Conservation (phyloP, 2,797 vertebrate species). For the Apogon talboti region DNA sequence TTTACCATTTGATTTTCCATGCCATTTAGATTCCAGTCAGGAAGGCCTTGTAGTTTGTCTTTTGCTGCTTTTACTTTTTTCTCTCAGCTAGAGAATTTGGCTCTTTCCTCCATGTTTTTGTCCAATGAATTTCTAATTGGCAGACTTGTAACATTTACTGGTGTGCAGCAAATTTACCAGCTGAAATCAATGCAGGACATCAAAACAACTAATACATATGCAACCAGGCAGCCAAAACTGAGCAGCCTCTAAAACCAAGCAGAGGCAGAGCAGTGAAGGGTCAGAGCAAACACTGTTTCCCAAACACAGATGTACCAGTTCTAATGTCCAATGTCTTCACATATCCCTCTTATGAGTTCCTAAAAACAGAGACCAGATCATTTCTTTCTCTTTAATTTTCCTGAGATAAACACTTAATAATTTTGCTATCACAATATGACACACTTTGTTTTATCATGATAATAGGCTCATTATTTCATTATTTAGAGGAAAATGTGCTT, state of each 20-base stretch:
- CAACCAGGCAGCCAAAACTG: not conserved
- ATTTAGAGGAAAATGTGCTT: no score
- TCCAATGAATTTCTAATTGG: not conserved
- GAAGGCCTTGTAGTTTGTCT: not conserved
- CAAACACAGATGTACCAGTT: no score
- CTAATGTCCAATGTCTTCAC: no score
- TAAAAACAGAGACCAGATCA: no score
- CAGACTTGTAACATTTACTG: not conserved
- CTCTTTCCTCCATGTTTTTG: conserved; percentile 2
- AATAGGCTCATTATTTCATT: no score
- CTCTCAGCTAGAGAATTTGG: not conserved
- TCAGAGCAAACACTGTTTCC: not conserved
- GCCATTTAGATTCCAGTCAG: not conserved
- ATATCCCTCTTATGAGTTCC: no score
- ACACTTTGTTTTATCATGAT: no score
- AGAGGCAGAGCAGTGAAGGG: not conserved
- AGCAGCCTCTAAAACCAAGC: not conserved
- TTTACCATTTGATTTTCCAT: no score
- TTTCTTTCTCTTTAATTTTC: no score
- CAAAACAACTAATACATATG: not conserved
- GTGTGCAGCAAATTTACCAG: not conserved
- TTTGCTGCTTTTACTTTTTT: not conserved
- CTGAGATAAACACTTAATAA: no score
- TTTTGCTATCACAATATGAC: no score
- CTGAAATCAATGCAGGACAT: not conserved